These are phyloP conservation scores for Matsumyia berberina DNA, from an alignment of 2,888 invertebrate species.

Conservation along the genomic window DNA sequence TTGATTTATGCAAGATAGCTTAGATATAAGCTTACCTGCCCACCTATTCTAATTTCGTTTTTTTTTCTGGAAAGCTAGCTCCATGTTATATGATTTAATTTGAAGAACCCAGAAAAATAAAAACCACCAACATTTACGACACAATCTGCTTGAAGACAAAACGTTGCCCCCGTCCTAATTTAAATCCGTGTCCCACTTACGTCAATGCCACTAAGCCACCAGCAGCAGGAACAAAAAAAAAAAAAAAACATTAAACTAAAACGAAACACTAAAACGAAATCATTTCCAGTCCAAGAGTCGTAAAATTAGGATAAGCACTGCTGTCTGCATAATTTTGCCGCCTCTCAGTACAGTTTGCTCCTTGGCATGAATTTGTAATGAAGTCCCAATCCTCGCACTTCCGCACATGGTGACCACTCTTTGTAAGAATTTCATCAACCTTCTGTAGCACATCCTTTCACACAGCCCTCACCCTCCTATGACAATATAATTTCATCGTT, in stretches of 20 bases:
- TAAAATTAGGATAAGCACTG: conserved; percentile 73
- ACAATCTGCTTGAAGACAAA: conserved; percentile 13
- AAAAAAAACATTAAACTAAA: conserved; percentile 56
- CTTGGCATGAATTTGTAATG: conserved; percentile 71
- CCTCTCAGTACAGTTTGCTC: conserved; percentile 17
- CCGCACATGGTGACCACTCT: conserved; percentile 59
- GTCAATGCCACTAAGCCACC: conserved; percentile 31
- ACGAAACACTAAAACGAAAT: conserved; percentile 64
- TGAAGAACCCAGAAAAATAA: background rate
- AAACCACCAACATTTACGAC: conserved; percentile 28
- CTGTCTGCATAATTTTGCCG: conserved; percentile 58
- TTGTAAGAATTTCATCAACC: conserved; percentile 40
- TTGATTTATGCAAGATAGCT: too few species aligned
- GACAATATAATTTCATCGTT: conserved; percentile 64
- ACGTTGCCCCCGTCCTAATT: background rate
- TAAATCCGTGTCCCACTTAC: conserved; percentile 13
- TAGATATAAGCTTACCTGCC: too few species aligned
- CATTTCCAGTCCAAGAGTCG: conserved; percentile 64
- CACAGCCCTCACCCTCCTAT: conserved; percentile 27
- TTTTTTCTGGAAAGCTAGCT: background rate
- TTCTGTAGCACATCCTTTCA: conserved; percentile 13
- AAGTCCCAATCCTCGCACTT: conserved; percentile 60
- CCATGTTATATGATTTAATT: background rate
- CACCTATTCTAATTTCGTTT: too few species aligned
- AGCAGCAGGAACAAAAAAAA: conserved; percentile 1